phyloP scores from a whole-genome alignment of 2,888 invertebrate genomes.

The Conistra vaccinii region DNA sequence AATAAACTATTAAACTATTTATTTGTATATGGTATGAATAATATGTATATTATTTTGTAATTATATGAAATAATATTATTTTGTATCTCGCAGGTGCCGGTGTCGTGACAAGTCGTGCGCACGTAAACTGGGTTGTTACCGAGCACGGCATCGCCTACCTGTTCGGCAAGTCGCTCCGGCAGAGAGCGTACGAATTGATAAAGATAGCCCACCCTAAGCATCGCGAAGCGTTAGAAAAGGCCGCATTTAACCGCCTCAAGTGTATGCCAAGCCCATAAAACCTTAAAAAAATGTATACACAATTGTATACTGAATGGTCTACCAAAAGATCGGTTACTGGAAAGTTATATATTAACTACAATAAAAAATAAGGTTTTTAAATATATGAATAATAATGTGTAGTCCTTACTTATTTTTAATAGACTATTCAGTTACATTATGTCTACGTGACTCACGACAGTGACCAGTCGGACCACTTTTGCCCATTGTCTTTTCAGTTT shows the following conservation, averaged over 20 bases:
- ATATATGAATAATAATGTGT: no score
- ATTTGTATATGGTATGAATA: no score
- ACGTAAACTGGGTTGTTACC: constrained; percentile 98
- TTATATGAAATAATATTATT: neutral
- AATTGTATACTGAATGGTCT: neutral
- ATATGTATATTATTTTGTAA: no score
- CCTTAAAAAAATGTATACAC: neutral
- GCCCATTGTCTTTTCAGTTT: neutral
- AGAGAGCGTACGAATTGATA: constrained; percentile 97
- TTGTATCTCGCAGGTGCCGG: constrained; percentile 93
- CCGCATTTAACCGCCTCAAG: constrained; percentile 96
- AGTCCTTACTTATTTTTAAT: no score
- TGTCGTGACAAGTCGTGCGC: constrained; percentile 97
- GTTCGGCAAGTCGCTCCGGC: constrained; percentile 97
- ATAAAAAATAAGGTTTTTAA: no score
- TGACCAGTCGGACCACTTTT: neutral
- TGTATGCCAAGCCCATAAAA: constrained; percentile 92
- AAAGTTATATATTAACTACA: no score
- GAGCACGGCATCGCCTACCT: constrained; percentile 97
- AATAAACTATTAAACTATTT: no score
- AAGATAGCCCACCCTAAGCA: constrained; percentile 97
- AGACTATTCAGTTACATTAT: no score
- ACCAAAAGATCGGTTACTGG: no score
- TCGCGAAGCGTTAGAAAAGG: constrained; percentile 95
- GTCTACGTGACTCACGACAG: no score